Percentiles rank a stretch among this genome's conserved stretches.
Evolutionary conservation across 2,797 vertebrate genomes (phyloP).

Genomic region (Eulemur rubriventer): DNA sequence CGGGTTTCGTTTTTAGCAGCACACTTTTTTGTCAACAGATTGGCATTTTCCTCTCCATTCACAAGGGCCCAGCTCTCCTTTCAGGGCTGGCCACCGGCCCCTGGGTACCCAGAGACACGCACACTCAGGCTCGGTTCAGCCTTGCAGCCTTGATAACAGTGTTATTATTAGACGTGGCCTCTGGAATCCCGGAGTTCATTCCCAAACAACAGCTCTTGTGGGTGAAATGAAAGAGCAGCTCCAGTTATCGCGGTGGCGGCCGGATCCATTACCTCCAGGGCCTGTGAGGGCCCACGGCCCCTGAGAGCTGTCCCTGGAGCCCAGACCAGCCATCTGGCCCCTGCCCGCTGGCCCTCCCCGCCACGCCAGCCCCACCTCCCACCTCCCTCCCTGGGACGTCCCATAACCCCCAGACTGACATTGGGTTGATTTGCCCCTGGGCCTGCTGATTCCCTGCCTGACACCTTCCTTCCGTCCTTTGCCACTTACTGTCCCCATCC

Average conservation of each 20-base stretch:
- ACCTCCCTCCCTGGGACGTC: rapidly evolving
- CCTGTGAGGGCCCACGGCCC: constrained; percentile 71
- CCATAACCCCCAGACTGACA: rapidly evolving
- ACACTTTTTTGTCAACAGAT: constrained; percentile 85
- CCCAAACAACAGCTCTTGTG: constrained; percentile 82
- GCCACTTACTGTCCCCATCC: not conserved
- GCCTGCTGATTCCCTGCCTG: not conserved
- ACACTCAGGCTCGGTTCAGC: constrained; percentile 79
- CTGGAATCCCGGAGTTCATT: constrained; percentile 81
- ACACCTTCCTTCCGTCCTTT: not conserved
- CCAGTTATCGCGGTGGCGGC: constrained; percentile 71
- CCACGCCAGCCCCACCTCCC: not conserved
- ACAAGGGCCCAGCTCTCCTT: constrained; percentile 81
- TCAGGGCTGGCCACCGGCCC: constrained; percentile 80
- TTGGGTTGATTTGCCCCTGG: rapidly evolving
- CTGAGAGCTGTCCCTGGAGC: constrained; percentile 75
- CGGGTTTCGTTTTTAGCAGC: constrained; percentile 77
- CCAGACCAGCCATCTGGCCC: not conserved
- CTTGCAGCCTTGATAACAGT: constrained; percentile 83
- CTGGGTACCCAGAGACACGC: constrained; percentile 75
- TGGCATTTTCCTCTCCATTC: constrained; percentile 85
- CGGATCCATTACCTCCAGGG: constrained; percentile 80
- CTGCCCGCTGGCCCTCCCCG: rapidly evolving
- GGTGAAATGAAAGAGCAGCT: constrained; percentile 72
- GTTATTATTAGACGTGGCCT: constrained; percentile 86